Percentiles rank a stretch among this genome's conserved stretches.
Evolutionary conservation across 2,888 invertebrate species (phyloP).

Genomic region (Gonocerus acuteangulatus): DNA sequence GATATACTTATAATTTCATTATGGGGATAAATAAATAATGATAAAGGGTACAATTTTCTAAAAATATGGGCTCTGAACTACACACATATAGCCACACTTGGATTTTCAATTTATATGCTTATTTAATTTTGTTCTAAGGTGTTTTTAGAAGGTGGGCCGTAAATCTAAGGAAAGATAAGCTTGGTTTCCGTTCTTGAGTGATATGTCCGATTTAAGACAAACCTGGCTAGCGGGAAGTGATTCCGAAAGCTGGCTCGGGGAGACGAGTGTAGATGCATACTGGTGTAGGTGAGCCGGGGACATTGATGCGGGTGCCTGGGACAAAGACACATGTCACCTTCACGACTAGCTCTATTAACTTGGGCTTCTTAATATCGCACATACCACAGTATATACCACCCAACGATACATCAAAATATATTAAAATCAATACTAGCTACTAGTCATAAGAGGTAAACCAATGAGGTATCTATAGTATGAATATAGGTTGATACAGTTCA

Average conservation of each 20-base stretch:
- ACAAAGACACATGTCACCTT: conserved; percentile 39
- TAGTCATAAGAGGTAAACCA: too few relatives aligned
- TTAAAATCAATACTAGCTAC: too few relatives aligned
- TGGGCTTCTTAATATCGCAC: not conserved
- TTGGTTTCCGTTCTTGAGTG: conserved; percentile 3
- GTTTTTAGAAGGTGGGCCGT: conserved; percentile 18
- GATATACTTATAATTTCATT: too few relatives aligned
- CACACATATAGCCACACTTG: conserved; percentile 19
- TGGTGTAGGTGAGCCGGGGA: conserved; percentile 78
- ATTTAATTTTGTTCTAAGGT: conserved; percentile 16
- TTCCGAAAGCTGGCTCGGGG: conserved; percentile 59
- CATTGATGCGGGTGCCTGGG: conserved; percentile 84
- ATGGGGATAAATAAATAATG: too few relatives aligned
- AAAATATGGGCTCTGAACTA: not conserved
- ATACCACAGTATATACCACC: not conserved
- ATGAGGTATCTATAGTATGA: too few relatives aligned
- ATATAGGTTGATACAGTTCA: too few relatives aligned
- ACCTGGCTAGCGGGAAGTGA: conserved; percentile 77
- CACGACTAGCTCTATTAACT: too few relatives aligned
- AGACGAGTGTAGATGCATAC: conserved; percentile 52
- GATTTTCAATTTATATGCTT: not conserved
- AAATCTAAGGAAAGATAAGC: conserved; percentile 23
- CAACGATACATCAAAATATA: not conserved
- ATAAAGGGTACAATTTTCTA: not conserved
- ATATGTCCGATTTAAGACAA: conserved; percentile 41